Percentiles rank a stretch among this genome's conserved stretches.
phyloP scores from a whole-genome alignment of 2,797 vertebrate species.

The Nasua narica region DNA sequence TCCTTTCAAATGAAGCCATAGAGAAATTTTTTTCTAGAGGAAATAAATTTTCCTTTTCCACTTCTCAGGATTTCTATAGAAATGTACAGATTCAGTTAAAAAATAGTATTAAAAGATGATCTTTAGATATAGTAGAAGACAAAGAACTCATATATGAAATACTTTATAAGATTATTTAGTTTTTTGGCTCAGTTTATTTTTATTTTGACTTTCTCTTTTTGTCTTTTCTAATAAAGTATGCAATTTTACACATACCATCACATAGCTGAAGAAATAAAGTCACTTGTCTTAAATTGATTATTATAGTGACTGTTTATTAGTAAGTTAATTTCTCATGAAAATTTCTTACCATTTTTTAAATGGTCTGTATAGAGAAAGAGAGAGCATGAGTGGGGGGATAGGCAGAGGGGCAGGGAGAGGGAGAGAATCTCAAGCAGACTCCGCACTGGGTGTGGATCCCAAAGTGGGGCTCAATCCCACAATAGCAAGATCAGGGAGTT shows the following conservation, averaged over 20 bases:
- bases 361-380: background rate
- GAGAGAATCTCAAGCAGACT: background rate
- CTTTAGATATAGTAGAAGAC: background rate
- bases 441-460: background rate
- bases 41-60: background rate
- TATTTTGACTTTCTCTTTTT: slow-evolving; percentile 26
- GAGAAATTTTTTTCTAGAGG: background rate
- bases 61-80: background rate
- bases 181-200: slow-evolving; percentile 22
- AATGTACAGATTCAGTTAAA: background rate
- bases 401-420: background rate
- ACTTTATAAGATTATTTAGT: background rate
- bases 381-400: background rate
- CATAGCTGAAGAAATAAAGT: background rate
- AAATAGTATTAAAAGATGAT: background rate
- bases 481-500: background rate
- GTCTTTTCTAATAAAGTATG: background rate
- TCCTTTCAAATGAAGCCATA: background rate
- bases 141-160: background rate
- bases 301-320: background rate
- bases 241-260: background rate
- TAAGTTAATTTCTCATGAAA: slow-evolving; percentile 32
- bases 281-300: background rate
- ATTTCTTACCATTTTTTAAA: background rate
- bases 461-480: background rate